A percentile compares a stretch with the other conserved stretches of the same genome.
Conservation (phyloP, 2,797 vertebrate genomes). For the Buceros bicornis region DNA sequence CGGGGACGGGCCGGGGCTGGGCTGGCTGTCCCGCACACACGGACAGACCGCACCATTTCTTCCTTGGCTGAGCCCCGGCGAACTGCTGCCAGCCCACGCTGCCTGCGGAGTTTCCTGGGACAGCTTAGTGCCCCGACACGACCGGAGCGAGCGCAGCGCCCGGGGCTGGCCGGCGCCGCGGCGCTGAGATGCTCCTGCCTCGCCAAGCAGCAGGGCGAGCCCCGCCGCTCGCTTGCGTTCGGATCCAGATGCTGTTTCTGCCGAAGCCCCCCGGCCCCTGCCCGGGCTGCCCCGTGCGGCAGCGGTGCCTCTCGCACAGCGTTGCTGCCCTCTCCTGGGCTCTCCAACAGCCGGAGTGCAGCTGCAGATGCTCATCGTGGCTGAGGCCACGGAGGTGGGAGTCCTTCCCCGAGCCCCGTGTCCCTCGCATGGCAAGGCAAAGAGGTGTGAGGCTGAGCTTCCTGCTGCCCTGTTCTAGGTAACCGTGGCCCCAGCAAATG, state of each 20-base stretch:
- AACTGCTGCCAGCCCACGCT: not conserved
- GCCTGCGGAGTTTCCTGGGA: not conserved
- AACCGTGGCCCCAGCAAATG: not conserved
- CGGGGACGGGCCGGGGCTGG: accelerated
- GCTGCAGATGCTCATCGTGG: accelerated
- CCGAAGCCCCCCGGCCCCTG: not conserved
- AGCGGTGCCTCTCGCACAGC: not conserved
- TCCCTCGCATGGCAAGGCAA: not conserved
- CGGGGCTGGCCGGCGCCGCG: not conserved
- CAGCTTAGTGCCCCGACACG: not conserved
- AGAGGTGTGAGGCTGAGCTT: not conserved
- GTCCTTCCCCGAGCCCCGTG: not conserved
- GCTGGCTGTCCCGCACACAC: not conserved
- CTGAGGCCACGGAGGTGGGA: not conserved
- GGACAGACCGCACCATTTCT: not conserved
- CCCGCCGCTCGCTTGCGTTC: not conserved
- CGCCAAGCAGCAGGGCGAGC: not conserved
- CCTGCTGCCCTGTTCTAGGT: not conserved
- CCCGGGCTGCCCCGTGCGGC: not conserved
- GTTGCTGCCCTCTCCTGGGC: conserved; percentile 63
- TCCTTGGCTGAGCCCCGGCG: not conserved
- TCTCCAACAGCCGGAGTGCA: not conserved
- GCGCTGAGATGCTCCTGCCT: not conserved
- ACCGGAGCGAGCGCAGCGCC: not conserved
- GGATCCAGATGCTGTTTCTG: not conserved